Base-by-base conservation (phyloP, 2,888 invertebrate genomes). In the Heliconius ismenius region DNA sequence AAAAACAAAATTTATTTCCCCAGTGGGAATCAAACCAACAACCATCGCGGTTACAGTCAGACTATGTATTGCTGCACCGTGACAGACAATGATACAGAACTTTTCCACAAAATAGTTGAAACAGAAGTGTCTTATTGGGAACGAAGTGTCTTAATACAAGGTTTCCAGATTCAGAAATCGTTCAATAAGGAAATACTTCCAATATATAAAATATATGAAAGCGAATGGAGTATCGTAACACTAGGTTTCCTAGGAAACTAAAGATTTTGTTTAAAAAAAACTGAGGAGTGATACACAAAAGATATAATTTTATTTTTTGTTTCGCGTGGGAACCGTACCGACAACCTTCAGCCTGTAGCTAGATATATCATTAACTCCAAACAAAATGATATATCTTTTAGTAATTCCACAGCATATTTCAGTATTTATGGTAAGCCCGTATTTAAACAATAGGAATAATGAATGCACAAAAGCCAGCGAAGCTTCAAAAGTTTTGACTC, bases 391-490 rank as follows among this genome's bases (percentile, higher is more conserved):
- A 70, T 24, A 32, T 32, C 58, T 58, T 18, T 9, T 32, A 32
- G n/a, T 54, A 70, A 70, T 24, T 58, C 21, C 15, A 70, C n/a
- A 58, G 36, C 10, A 21, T 32, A 58, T 24, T 70, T 70, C 28
- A 58, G 58, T 58, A 70, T 69, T 69, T 69, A 69, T 49, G 69
- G 28, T 69, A 28, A 54, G 28, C 69, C 28, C 28, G 28, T 69
- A 21, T 32, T 60, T n/a, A 60, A 73, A 73, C 73, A 73, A 73
- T 62, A 73, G 43, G n/a, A n/a, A 70, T 73, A 73, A 73, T 73
- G 43, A 73, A 62, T 39, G 62, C 36, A 24, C 36, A 60, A 73
- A 62, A 73, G 26, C 18, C 62, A 73, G 39, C 18, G 73, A 60
- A 62, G 62, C 73, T 73, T 62, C 18, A 62, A 73, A 72, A 36